Conservation (phyloP, 2,888 invertebrate species). For the Habrosyne pyritoides region DNA sequence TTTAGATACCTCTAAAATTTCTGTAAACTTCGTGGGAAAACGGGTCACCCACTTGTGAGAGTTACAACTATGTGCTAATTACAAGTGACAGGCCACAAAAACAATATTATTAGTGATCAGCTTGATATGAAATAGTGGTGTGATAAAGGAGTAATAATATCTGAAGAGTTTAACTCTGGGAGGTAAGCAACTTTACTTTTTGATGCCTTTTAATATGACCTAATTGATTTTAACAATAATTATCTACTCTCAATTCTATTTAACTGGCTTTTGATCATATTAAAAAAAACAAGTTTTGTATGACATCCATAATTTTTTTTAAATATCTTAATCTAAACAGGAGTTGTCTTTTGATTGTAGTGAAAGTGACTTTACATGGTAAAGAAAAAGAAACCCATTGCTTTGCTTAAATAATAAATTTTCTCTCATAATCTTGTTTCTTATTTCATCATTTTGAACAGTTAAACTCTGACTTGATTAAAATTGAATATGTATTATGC, state of each 20-base stretch:
- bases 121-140: conserved; percentile 5
- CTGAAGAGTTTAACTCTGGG: background rate
- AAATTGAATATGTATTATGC: background rate
- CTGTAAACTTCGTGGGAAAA: conserved; percentile 20
- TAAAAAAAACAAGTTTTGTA: background rate
- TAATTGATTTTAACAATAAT: background rate
- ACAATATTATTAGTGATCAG: background rate
- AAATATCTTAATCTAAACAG: too few species aligned
- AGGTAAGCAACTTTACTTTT: background rate
- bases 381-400: background rate
- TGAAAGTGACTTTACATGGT: background rate
- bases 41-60: conserved; percentile 7
- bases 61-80: conserved; percentile 13
- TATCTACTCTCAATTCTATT: background rate
- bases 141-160: background rate
- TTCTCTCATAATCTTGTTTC: background rate
- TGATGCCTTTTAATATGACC: background rate
- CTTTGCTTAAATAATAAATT: background rate
- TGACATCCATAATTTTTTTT: too few species aligned
- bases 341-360: background rate
- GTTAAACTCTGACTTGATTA: background rate
- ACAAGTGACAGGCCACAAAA: conserved; percentile 1
- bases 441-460: background rate
- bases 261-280: background rate
- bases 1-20: too few species aligned